Evolutionary conservation across 2,797 vertebrate genomes (phyloP), one percentile per base, ranked within the genome.

Genomic region (Acropternis orthonyx): DNA sequence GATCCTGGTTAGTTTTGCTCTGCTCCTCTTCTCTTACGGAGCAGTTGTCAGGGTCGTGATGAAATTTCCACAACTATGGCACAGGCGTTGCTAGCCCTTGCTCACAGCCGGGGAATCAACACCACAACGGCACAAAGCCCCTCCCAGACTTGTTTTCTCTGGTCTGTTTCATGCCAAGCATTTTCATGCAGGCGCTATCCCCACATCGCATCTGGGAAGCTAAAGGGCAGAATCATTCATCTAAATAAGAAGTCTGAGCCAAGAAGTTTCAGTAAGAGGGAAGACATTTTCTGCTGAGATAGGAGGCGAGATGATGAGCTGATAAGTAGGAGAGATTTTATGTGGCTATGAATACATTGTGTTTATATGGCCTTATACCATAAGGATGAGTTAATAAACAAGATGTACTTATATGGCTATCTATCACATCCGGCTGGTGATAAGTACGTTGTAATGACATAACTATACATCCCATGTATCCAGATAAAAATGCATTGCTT

Each of bases 241-340:
- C 65, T 55, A 76, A 75, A 37, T 75, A 76, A 91, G 41, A 79
- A 73, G 48, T 9, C 2, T 4, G 3, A 93, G 78, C 62, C 84
- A 95, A 94, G 85, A 55, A 88, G 59, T 62, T 76, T 89, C 88
- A 74, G 55, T 30, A 72, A 80, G 55, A 91, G 85, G 89, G 83
- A 63, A 87, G 62, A 85, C 39, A 23, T 92, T 95, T 86, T 94
- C 76, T 92, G 69, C 93, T 84, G 79, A 94, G 89, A 93, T 89
- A 54, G 81, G 87, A 85, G 93, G 86, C 4, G 59, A 92, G 80
- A 92, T 88, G 78, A 91, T 81, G 76, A 86, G 90, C 68, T 71
- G 89, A 90, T 96, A 93, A 96, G 83, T 27, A 66, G 51, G 36
- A 90, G 80, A 83, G 51, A 75, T 90, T 96, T 92, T 92, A 78